phyloP scores from a whole-genome alignment of 1,140 invertebrate species.

The Apis laboriosa region DNA sequence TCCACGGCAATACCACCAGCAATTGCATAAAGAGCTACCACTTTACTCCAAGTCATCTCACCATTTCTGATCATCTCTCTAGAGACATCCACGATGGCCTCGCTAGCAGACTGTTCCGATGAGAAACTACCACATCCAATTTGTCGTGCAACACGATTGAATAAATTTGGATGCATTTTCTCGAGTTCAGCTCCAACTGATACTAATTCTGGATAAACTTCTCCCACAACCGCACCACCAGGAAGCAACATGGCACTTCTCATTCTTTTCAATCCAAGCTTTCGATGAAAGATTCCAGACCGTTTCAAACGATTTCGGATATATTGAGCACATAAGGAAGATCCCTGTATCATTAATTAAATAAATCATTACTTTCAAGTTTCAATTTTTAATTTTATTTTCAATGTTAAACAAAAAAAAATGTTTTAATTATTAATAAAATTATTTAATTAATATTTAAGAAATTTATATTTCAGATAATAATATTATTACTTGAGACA shows the following conservation, averaged over 20 bases:
- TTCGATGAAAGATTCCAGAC: conserved; percentile 85
- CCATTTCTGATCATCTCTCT: conserved; percentile 82
- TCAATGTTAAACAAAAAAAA: too few relatives aligned
- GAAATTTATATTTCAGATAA: background rate
- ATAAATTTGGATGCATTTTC: conserved; percentile 85
- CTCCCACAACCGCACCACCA: conserved; percentile 79
- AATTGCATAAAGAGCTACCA: conserved; percentile 86
- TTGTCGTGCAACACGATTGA: conserved; percentile 83
- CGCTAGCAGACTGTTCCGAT: conserved; percentile 81
- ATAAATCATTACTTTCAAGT: background rate
- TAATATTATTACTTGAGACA: conserved; percentile 74
- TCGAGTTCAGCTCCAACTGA: conserved; percentile 85
- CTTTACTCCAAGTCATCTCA: conserved; percentile 86
- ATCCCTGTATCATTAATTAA: conserved; percentile 78
- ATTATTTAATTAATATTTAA: background rate
- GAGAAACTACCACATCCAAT: conserved; percentile 81
- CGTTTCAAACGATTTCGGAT: conserved; percentile 85
- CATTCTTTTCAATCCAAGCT: conserved; percentile 86
- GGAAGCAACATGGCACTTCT: conserved; percentile 83
- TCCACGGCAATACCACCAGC: conserved; percentile 87
- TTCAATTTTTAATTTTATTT: too few relatives aligned
- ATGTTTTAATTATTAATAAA: background rate
- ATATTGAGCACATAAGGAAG: conserved; percentile 85
- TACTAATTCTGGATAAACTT: conserved; percentile 83
- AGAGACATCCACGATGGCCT: conserved; percentile 83